Base-by-base conservation (phyloP, 2,113 vertebrate species). In the Carlito syrichta region DNA sequence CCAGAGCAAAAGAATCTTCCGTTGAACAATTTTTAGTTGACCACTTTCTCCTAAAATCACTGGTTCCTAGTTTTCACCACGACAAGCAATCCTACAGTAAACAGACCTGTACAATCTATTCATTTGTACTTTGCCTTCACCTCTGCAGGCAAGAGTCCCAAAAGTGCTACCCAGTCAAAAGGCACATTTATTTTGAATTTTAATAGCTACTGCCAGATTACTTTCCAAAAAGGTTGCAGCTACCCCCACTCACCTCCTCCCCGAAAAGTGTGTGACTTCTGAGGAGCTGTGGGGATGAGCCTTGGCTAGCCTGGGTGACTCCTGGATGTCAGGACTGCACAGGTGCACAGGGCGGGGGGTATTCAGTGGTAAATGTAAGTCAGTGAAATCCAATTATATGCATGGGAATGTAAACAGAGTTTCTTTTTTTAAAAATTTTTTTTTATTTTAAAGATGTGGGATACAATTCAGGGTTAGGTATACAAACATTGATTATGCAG, bases 341-440 rank as follows among this genome's bases (percentile, higher is more conserved):
- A 30, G 19, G 19, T 40, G 19, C 1, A 3, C 62, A 30, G 19
- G 19, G 40, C 13, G 6, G 19, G 32, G n/a, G 50, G 35, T 69
- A n/a, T 43, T 27, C 52, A 0, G 1, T n/a, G 30, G 19, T 52
- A 93, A 79, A 56, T 82, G 35, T 16, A 45, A 66, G n/a, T 45
- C 52, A 14, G 74, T 48, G 32, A 89, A 82, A 85, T 83, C 71
- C 92, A 86, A 32, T 78, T 66, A 63, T 8, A 69, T 35, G 58
- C 19, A 12, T 20, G n/a, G 48, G 52, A 86, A 74, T 86, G 38
- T 20, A 74, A 86, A 50, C 0, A 0, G 43, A 25, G 22, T n/a
- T n/a, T n/a, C n/a, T n/a, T n/a, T n/a, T n/a, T n/a, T n/a, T n/a
- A n/a, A n/a, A n/a, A n/a, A n/a, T n/a, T n/a, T n/a, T n/a, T n/a